Evolutionary conservation across 1,140 invertebrate species (phyloP).

Genomic region (Telenomus remus): DNA sequence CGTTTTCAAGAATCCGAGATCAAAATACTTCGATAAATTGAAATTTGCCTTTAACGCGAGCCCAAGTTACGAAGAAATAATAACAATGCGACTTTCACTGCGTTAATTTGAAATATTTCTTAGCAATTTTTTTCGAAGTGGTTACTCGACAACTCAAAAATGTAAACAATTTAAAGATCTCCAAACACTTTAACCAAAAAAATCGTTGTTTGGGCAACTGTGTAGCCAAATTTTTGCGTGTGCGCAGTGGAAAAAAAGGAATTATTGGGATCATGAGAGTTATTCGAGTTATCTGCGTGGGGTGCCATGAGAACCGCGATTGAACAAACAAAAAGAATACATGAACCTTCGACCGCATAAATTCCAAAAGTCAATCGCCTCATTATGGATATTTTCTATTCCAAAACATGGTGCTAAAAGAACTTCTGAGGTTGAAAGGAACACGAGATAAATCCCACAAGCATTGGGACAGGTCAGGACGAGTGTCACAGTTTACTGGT

Average conservation of each 20-base stretch:
- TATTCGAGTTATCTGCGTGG: conserved; percentile 28
- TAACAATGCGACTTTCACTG: too few relatives aligned
- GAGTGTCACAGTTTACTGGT: conserved; percentile 37
- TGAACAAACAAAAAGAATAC: conserved; percentile 14
- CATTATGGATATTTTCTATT: conserved; percentile 45
- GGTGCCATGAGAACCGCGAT: conserved; percentile 42
- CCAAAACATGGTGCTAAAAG: conserved; percentile 19
- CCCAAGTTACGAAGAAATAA: too few relatives aligned
- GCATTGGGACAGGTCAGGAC: conserved; percentile 57
- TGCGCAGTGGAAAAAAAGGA: conserved; percentile 12
- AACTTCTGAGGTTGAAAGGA: conserved; percentile 6
- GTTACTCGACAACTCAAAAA: not conserved
- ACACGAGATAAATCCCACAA: conserved; percentile 40
- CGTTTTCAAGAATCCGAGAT: too few relatives aligned
- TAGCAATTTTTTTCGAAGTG: too few relatives aligned
- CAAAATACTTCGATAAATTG: too few relatives aligned
- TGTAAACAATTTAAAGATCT: not conserved
- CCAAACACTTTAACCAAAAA: conserved; percentile 14
- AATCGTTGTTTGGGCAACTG: conserved; percentile 22
- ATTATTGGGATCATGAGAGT: conserved; percentile 28
- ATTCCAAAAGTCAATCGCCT: conserved; percentile 47
- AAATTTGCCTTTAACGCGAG: too few relatives aligned
- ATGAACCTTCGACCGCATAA: conserved; percentile 28
- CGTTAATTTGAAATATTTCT: too few relatives aligned
- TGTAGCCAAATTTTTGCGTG: conserved; percentile 28